phyloP scores from a whole-genome alignment of 1,140 invertebrate genomes.

The Chymomyza costata region DNA sequence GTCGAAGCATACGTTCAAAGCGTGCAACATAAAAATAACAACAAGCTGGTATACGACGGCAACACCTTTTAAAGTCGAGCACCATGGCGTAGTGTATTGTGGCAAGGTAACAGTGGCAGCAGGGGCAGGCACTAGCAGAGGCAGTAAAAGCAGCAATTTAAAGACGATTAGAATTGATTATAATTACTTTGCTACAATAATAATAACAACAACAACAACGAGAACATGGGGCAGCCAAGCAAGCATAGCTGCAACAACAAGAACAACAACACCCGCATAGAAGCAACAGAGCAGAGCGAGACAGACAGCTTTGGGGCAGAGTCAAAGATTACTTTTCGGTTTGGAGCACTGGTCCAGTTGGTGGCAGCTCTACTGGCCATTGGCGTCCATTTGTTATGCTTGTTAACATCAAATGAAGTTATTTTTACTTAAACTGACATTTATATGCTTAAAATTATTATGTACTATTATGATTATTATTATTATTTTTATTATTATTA shows the following conservation, averaged over 20 bases:
- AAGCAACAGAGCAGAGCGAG: not conserved
- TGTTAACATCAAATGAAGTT: constrained; percentile 53
- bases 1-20: not conserved
- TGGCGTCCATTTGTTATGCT: constrained; percentile 14
- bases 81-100: constrained; percentile 29
- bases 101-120: too few species aligned
- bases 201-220: constrained; percentile 15
- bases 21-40: not conserved
- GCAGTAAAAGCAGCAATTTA: constrained; percentile 65
- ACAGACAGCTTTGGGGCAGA: not conserved
- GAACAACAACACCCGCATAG: not conserved
- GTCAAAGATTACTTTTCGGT: too few species aligned
- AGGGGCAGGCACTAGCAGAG: too few species aligned
- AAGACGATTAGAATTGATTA: constrained; percentile 74
- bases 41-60: constrained; percentile 6
- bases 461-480: constrained; percentile 29
- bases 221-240: not conserved
- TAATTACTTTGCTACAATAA: constrained; percentile 55
- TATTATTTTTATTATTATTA: not conserved
- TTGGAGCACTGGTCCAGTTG: not conserved
- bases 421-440: constrained; percentile 64
- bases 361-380: constrained; percentile 1
- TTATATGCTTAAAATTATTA: constrained; percentile 49
- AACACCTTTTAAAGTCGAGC: constrained; percentile 64
- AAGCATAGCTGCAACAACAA: not conserved